Evolutionary conservation across 2,888 invertebrate species (phyloP).

Genomic region (Spilosoma lubricipeda): DNA sequence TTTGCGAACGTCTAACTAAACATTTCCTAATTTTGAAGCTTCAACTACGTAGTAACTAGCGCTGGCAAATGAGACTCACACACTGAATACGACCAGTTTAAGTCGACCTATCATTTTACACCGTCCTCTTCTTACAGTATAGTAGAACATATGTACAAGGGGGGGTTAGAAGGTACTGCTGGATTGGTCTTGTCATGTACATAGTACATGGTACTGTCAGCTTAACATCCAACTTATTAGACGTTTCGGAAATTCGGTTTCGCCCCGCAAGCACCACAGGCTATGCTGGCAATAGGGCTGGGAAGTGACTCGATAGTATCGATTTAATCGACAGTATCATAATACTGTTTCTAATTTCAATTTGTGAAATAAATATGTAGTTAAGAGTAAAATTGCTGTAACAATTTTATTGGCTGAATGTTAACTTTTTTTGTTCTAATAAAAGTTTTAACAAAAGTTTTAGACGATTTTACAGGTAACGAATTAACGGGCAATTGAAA

Average conservation of each 20-base stretch:
- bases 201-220: constrained; percentile 77
- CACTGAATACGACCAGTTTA: constrained; percentile 61
- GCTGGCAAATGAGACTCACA: constrained; percentile 77
- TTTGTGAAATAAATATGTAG: background rate
- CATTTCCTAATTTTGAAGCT: constrained; percentile 76
- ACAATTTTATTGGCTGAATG: background rate
- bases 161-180: constrained; percentile 57
- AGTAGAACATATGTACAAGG: constrained; percentile 43
- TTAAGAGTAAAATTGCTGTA: background rate
- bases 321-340: constrained; percentile 28
- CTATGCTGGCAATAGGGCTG: constrained; percentile 66
- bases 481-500: too few relatives aligned
- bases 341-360: background rate
- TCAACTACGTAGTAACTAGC: constrained; percentile 74
- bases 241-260: constrained; percentile 86
- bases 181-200: constrained; percentile 73
- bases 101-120: constrained; percentile 58
- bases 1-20: constrained; percentile 69
- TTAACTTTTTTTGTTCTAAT: too few relatives aligned
- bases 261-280: constrained; percentile 78
- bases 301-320: constrained; percentile 36
- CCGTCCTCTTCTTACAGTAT: constrained; percentile 44
- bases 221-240: constrained; percentile 86
- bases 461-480: too few relatives aligned
- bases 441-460: too few relatives aligned